Evolutionary conservation across 2,888 invertebrate genomes (phyloP).

Genomic region (Bimastos eiseni): DNA sequence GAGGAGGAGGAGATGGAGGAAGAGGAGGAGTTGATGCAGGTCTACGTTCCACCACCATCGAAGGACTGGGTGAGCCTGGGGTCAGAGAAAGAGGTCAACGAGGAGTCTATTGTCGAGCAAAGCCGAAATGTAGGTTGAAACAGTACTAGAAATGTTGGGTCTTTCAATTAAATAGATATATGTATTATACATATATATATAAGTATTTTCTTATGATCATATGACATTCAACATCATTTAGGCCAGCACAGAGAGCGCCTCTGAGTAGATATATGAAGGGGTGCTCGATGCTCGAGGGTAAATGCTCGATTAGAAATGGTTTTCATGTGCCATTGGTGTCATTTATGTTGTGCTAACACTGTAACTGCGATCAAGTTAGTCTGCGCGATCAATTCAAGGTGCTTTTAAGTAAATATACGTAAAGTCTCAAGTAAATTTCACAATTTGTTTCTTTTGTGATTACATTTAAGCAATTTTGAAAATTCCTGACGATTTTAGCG

Average conservation of each 20-base stretch:
- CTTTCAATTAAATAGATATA: no score
- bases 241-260: no score
- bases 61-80: slow-evolving; percentile 61
- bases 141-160: background rate
- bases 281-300: no score
- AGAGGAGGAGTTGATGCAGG: slow-evolving; percentile 47
- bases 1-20: slow-evolving; percentile 47
- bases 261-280: no score
- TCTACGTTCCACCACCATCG: slow-evolving; percentile 59
- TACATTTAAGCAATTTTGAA: background rate
- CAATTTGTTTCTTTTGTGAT: background rate
- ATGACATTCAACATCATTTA: no score
- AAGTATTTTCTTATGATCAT: no score
- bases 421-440: background rate
- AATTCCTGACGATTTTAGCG: background rate
- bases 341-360: background rate
- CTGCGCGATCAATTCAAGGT: background rate
- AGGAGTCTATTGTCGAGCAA: slow-evolving; percentile 51
- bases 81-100: slow-evolving; percentile 60
- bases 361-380: background rate
- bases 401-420: background rate
- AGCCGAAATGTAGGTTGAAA: slow-evolving; percentile 52
- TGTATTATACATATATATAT: no score
- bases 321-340: background rate
- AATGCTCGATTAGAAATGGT: no score